phyloP scores from a whole-genome alignment of 2,113 vertebrate species.

The Esox niger region DNA sequence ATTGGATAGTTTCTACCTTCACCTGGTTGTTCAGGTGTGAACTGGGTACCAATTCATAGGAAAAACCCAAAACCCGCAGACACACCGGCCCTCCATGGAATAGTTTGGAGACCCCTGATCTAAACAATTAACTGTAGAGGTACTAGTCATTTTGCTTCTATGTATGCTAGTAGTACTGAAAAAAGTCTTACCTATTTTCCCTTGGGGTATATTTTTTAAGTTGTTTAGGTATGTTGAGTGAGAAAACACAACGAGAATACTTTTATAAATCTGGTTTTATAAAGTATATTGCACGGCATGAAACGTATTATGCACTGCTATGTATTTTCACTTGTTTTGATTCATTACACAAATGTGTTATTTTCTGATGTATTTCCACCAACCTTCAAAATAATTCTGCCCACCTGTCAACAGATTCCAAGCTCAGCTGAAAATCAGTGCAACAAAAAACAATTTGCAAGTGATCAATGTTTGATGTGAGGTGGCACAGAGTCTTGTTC shows the following conservation, averaged over 20 bases:
- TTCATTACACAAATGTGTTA: not conserved
- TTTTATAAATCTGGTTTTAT: not conserved
- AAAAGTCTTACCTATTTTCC: no score
- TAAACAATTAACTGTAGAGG: no score
- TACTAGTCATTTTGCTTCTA: no score
- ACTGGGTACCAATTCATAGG: no score
- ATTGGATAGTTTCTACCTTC: no score
- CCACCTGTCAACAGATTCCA: conserved; percentile 14
- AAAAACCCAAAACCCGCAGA: no score
- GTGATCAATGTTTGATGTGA: conserved; percentile 32
- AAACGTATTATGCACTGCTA: not conserved
- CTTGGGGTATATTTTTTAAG: no score
- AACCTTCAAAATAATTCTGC: conserved; percentile 17
- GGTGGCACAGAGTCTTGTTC: not conserved
- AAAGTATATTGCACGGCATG: not conserved
- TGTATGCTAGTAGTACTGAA: no score
- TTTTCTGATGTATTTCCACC: not conserved
- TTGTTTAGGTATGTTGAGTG: not conserved
- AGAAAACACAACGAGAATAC: not conserved
- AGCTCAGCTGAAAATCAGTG: not conserved
- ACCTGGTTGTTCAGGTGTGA: no score
- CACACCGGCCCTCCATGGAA: no score
- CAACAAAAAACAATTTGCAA: conserved; percentile 18
- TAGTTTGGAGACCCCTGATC: no score
- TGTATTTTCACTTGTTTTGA: not conserved